These are phyloP conservation scores for Lepus europaeus DNA, from an alignment of 2,113 vertebrate species.

Conservation along the genomic window DNA sequence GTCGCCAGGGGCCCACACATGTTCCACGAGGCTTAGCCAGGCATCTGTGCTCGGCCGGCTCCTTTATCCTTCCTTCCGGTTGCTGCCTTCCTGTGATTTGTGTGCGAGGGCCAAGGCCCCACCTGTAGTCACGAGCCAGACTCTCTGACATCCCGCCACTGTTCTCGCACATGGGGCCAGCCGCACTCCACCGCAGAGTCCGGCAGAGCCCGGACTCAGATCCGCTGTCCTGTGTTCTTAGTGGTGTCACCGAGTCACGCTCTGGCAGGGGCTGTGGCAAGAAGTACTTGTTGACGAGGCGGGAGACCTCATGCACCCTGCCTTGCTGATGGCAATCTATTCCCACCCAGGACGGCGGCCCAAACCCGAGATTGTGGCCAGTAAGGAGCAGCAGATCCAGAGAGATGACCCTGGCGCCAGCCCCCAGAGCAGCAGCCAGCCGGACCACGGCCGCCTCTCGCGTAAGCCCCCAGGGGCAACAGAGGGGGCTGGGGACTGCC, in stretches of 20 bases:
- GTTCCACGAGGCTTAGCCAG: neutral
- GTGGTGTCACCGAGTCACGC: too few relatives aligned
- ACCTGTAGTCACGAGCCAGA: neutral
- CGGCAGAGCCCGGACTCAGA: neutral
- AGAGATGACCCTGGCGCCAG: constrained; percentile 88
- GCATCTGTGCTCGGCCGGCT: neutral
- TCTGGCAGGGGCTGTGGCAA: neutral
- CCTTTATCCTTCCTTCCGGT: neutral
- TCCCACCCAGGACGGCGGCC: constrained; percentile 87
- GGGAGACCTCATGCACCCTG: neutral
- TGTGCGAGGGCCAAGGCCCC: neutral
- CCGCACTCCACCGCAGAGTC: neutral
- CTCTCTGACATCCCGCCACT: neutral
- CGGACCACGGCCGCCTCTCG: constrained; percentile 88
- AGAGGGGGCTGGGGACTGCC: neutral
- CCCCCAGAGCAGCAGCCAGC: constrained; percentile 88
- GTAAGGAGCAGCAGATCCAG: constrained; percentile 90
- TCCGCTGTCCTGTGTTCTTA: neutral
- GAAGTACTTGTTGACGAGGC: neutral
- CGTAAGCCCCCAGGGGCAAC: constrained; percentile 84
- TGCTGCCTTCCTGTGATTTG: neutral
- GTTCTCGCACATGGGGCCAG: too few relatives aligned
- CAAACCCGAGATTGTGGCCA: constrained; percentile 90
- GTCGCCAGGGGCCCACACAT: neutral
- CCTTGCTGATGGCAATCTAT: constrained; percentile 66